phyloP scores from a whole-genome alignment of 2,888 invertebrate species.

The Malachius bipustulatus region DNA sequence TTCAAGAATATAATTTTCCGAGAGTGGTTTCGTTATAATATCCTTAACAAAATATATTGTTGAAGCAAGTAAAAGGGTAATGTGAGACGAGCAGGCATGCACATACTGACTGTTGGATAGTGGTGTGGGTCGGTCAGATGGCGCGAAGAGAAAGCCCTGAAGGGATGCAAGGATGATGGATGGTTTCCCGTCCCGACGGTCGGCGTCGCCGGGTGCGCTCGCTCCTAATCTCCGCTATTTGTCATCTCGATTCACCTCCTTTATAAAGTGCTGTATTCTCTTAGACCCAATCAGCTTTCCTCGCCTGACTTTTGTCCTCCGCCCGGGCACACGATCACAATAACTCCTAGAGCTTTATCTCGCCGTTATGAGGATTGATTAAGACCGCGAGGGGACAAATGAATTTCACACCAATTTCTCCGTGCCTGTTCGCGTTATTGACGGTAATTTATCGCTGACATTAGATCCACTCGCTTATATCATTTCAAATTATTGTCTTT shows the following conservation, averaged over 20 bases:
- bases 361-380: conserved; percentile 37
- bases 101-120: too few relatives aligned
- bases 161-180: conserved; percentile 35
- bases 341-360: conserved; percentile 34
- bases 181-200: conserved; percentile 34
- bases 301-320: conserved; percentile 34
- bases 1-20: too few relatives aligned
- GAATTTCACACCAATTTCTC: conserved; percentile 37
- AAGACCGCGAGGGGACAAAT: conserved; percentile 34
- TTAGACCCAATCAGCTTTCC: conserved; percentile 35
- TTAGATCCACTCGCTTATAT: conserved; percentile 27
- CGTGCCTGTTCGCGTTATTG: conserved; percentile 32
- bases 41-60: too few relatives aligned
- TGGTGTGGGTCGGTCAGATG: too few relatives aligned
- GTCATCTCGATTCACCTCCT: conserved; percentile 37
- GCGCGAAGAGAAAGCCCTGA: too few relatives aligned
- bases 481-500: conserved; percentile 32
- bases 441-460: conserved; percentile 31
- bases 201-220: conserved; percentile 32
- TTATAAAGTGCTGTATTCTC: conserved; percentile 35
- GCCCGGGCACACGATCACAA: too few relatives aligned
- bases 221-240: conserved; percentile 35
- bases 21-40: too few relatives aligned
- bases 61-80: too few relatives aligned
- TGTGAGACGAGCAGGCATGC: too few relatives aligned